These are phyloP conservation scores for Dryas iulia DNA, from an alignment of 1,140 invertebrate genomes.

Conservation along the genomic window DNA sequence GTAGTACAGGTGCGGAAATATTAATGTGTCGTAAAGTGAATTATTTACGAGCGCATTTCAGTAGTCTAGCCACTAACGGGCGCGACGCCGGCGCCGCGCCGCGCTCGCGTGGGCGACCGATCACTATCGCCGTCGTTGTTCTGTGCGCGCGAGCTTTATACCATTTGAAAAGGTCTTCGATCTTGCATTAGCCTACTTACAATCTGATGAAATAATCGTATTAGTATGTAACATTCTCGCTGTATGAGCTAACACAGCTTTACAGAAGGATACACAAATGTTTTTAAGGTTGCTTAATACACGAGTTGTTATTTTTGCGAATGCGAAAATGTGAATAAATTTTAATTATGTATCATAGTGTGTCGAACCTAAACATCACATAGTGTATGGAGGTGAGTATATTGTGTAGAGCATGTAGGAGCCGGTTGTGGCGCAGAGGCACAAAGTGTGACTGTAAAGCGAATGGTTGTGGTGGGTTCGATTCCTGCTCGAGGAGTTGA, in stretches of 20 bases:
- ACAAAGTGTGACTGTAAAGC: too few relatives aligned
- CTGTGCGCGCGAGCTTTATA: background rate
- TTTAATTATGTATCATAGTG: background rate
- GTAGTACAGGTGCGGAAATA: slow-evolving; percentile 13
- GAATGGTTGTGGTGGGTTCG: too few relatives aligned
- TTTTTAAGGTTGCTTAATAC: background rate
- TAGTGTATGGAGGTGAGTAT: too few relatives aligned
- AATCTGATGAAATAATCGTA: slow-evolving; percentile 1
- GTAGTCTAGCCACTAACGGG: background rate
- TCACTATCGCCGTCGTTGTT: background rate
- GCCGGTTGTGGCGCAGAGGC: too few relatives aligned
- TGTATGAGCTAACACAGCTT: background rate
- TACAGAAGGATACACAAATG: background rate
- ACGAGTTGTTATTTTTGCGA: background rate
- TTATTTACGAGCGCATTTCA: background rate
- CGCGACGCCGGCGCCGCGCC: background rate
- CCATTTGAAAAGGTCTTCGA: slow-evolving; percentile 1
- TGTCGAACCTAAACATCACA: too few relatives aligned
- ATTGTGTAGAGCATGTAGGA: too few relatives aligned
- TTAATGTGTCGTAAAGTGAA: slow-evolving; percentile 9
- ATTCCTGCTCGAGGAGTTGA: too few relatives aligned
- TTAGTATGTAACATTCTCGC: background rate
- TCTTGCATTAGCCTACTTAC: slow-evolving; percentile 3
- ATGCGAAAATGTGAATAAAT: background rate
- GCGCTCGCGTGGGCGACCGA: background rate